Evolutionary conservation across 2,113 vertebrate genomes (phyloP), one percentile per base, ranked within the genome.

Genomic region (Ailurus styani): DNA sequence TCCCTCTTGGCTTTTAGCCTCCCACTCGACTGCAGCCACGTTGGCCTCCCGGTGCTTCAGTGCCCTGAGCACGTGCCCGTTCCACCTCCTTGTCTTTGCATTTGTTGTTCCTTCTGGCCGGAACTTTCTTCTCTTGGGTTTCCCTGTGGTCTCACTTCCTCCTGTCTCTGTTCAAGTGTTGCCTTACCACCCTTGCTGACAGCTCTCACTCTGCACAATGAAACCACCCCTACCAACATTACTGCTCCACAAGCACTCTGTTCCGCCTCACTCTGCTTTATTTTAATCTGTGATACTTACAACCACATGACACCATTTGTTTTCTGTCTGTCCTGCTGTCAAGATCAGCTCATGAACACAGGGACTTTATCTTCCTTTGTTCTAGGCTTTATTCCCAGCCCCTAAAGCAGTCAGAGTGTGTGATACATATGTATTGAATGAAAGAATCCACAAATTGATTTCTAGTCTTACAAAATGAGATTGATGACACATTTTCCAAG

Each of bases 11-110:
- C 4, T 47, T 72, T 11, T 2, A 1, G 6, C 15, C 29, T n/a
- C 8, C 21, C 1, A 8, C 42, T 47, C 18, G 1, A 2, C 57
- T 50, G 13, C 27, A 10, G 37, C 21, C 47, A 13, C 0, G 3
- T 12, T 2, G 8, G 25, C 17, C 31, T 85, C 2, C 4, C 37
- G 55, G 8, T 23, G 37, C 37, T 34, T n/a, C 14, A 37, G 45
- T 3, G 10, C 25, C 18, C 14, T 0, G 4, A 31, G 5, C 31
- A 3, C 18, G 42, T 45, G 66, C 37, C 4, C 25, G 0, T 13
- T 72, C 12, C 8, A 20, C 21, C 27, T 23, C 5, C 9, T 6
- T 21, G 40, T 45, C 68, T 64, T 15, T 78, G 57, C 34, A 13
- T 18, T 62, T 77, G 52, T 2, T 45, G 10, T 13, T 57, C 29